Evolutionary conservation across 2,797 vertebrate species (phyloP), one percentile per base, ranked within the genome.

Genomic region (Amphiprion clarkii): DNA sequence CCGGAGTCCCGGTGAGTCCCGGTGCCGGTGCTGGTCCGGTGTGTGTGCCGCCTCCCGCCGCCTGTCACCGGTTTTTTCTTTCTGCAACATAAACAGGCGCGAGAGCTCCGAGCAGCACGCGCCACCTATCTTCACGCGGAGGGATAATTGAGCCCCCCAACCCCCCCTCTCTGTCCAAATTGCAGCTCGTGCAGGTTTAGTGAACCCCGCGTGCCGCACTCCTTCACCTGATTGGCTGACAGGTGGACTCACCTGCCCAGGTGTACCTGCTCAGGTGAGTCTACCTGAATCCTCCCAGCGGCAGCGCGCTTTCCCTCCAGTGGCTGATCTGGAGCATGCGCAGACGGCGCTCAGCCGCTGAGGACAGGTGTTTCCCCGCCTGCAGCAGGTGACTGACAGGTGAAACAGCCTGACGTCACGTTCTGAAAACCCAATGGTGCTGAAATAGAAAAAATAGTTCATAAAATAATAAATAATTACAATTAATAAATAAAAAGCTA

Each of bases 61-160:
- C 66, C 67, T 62, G 73, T 77, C 78, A 67, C 70, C 61, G 63
- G 4, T 42, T 40, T 96, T 95, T 84, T 46, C 17, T 46, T 94
- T 96, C 94, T 96, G 95, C 95, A 95, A 93, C 94, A 95, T 90
- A 93, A 92, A 94, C 95, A 95, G 93, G 91, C 93, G 95, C 94
- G 95, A 95, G 95, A 95, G 95, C 95, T 94, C 87, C 68, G 55
- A 55, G 48, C 69, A 93, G 93, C 96, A 96, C 96, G 94, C 97
- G 97, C 97, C 97, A 97, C 96, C 97, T 97, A 97, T 96, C 97
- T 97, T 96, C 96, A 93, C 94, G 93, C 92, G 93, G 94, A 96
- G 97, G 97, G 95, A 98, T 97, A 96, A 96, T 96, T 95, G 94
- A 95, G 95, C 94, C 92, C 95, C 14, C 51, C 13, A 39, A 36